A percentile compares a stretch with the other conserved stretches of the same genome.
Evolutionary conservation across 1,140 invertebrate species (phyloP).

Genomic region (Asobara japonica): DNA sequence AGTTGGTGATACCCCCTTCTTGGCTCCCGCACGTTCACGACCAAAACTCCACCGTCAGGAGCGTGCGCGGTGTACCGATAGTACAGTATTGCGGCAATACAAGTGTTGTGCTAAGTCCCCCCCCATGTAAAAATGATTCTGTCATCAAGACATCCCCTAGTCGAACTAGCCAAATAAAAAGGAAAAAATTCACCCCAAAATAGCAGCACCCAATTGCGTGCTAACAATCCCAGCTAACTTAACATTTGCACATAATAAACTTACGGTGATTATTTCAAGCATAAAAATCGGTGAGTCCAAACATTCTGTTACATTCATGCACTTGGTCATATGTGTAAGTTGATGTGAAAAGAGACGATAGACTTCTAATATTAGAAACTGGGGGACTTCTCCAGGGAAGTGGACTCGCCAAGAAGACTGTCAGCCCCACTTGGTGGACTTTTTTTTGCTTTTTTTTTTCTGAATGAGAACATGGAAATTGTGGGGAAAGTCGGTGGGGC

Average conservation of each 20-base stretch:
- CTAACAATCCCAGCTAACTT: background rate
- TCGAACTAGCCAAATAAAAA: slow-evolving; percentile 3
- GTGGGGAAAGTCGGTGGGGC: background rate
- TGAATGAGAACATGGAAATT: background rate
- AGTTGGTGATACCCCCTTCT: slow-evolving; percentile 55
- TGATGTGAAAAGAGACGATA: slow-evolving; percentile 16
- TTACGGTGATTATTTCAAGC: background rate
- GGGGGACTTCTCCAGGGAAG: background rate
- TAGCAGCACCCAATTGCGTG: background rate
- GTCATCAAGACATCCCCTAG: slow-evolving; percentile 24
- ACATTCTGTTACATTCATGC: slow-evolving; percentile 5
- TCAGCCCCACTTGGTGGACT: background rate
- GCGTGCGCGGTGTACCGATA: slow-evolving; percentile 48
- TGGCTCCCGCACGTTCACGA: background rate
- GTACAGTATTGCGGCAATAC: slow-evolving; percentile 38
- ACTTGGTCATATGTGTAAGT: background rate
- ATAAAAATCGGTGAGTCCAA: background rate
- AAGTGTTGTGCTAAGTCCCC: slow-evolving; percentile 35
- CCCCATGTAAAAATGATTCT: slow-evolving; percentile 47
- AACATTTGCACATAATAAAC: too few species aligned
- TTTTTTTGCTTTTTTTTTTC: background rate
- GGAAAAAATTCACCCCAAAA: background rate
- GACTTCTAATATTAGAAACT: slow-evolving; percentile 53
- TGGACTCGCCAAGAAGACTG: background rate
- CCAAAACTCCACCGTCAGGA: slow-evolving; percentile 35